Conservation (phyloP, 2,888 invertebrate genomes). For the Nudaria mundana region DNA sequence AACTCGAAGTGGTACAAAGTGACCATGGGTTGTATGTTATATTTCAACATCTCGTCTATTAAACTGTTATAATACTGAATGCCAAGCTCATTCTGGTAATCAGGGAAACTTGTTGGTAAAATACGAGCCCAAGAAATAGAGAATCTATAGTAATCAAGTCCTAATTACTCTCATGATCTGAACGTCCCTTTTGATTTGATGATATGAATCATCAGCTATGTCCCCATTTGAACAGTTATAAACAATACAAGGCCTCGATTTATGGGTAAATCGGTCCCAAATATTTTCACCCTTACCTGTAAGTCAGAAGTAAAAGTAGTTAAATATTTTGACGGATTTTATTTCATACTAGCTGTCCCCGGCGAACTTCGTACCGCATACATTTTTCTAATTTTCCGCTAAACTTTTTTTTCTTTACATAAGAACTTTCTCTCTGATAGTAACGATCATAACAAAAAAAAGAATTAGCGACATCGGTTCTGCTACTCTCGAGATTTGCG, state of each 20-base stretch:
- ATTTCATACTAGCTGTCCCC: too few species aligned
- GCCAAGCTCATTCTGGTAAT: conserved; percentile 74
- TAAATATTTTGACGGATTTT: neutral
- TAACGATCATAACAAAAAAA: too few species aligned
- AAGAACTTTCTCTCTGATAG: too few species aligned
- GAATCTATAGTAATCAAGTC: conserved; percentile 76
- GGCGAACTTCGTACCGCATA: too few species aligned
- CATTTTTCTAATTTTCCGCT: too few species aligned
- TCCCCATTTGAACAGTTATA: conserved; percentile 79
- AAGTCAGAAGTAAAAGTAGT: conserved; percentile 7
- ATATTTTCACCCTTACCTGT: conserved; percentile 79
- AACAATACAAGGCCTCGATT: conserved; percentile 63
- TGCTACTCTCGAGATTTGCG: too few species aligned
- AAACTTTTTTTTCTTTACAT: too few species aligned
- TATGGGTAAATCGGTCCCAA: conserved; percentile 83
- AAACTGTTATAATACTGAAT: conserved; percentile 58
- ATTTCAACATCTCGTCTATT: conserved; percentile 78
- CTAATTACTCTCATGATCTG: conserved; percentile 65
- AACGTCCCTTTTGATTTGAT: conserved; percentile 79
- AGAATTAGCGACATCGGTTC: too few species aligned
- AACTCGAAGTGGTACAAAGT: too few species aligned
- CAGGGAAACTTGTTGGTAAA: conserved; percentile 78
- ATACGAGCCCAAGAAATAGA: conserved; percentile 84
- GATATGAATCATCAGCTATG: conserved; percentile 81
- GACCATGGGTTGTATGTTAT: conserved; percentile 82